Evolutionary conservation across 2,888 invertebrate genomes (phyloP).

Genomic region (Xanthia togata): DNA sequence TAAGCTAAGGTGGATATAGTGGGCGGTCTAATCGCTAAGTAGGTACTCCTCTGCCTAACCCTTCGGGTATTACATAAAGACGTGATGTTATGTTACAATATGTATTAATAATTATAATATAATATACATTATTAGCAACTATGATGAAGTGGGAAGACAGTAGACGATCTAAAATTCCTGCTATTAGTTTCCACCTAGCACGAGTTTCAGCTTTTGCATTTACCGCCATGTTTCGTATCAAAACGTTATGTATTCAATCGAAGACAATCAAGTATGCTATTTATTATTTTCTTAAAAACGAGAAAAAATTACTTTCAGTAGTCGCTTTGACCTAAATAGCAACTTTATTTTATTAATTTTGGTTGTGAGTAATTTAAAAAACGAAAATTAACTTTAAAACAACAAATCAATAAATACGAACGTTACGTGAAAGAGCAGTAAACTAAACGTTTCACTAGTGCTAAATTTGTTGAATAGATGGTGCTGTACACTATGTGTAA

Average conservation of each 20-base stretch:
- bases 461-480: slow-evolving; percentile 71
- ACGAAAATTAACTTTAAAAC: neutral
- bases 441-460: slow-evolving; percentile 60
- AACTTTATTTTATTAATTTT: neutral
- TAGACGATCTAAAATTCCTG: neutral
- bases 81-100: neutral
- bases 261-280: neutral
- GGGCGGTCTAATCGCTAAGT: too few relatives aligned
- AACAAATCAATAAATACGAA: neutral
- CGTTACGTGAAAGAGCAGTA: neutral
- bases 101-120: neutral
- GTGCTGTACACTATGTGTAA: slow-evolving; percentile 67
- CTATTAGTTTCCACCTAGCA: neutral
- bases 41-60: neutral
- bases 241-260: slow-evolving; percentile 26
- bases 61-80: neutral
- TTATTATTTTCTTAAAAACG: neutral
- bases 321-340: neutral
- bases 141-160: neutral
- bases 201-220: neutral
- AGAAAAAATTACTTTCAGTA: neutral
- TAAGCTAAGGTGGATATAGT: too few relatives aligned
- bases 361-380: neutral
- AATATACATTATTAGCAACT: too few relatives aligned
- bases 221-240: slow-evolving; percentile 20